Evolutionary conservation across 2,113 vertebrate species (phyloP).

Genomic region (Daubentonia madagascariensis): DNA sequence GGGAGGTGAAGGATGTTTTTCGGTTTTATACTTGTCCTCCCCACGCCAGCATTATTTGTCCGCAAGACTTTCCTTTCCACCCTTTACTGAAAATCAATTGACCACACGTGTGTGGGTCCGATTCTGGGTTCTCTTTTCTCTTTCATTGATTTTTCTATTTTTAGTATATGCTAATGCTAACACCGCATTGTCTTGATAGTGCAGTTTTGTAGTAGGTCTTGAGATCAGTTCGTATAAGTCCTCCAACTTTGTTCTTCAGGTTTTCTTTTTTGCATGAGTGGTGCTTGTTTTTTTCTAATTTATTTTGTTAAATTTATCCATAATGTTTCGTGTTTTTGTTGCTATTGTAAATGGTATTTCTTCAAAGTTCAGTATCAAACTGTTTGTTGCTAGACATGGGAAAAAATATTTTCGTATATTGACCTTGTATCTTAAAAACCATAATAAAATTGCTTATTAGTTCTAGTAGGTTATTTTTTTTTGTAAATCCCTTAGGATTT

Average conservation of each 20-base stretch:
- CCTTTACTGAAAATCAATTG: neutral
- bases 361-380: neutral
- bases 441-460: neutral
- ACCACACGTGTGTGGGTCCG: neutral
- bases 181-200: neutral
- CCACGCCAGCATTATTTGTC: neutral
- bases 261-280: neutral
- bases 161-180: neutral
- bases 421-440: neutral
- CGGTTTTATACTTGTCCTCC: neutral
- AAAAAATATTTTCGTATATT: neutral
- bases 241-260: neutral
- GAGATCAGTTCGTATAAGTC: neutral
- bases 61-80: neutral
- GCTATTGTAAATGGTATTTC: neutral
- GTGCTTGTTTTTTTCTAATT: no score
- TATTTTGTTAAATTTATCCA: neutral
- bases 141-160: neutral
- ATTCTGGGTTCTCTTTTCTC: neutral
- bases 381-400: neutral
- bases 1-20: neutral
- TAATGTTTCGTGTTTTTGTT: neutral
- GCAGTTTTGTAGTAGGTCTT: neutral
- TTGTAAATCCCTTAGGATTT: neutral
- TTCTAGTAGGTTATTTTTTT: neutral